A percentile compares a stretch with the other conserved stretches of the same genome.
Evolutionary conservation across 2,797 vertebrate genomes (phyloP).

Genomic region (Sebastes kiyomatsui): DNA sequence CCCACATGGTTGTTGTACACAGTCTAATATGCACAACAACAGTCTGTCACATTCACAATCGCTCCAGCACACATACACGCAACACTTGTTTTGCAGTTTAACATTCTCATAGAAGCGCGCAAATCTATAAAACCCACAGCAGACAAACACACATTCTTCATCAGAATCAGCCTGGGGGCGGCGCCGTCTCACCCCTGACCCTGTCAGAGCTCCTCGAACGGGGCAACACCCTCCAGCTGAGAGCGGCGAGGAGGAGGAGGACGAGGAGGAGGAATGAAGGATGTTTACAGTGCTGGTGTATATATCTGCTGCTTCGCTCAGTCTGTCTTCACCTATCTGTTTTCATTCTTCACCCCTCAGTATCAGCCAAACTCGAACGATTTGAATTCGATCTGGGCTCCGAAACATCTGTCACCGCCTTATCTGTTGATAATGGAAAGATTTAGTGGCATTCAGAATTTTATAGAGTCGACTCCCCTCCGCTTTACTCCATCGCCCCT

Average conservation of each 20-base stretch:
- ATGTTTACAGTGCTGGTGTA: conserved; percentile 45
- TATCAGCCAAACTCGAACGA: conserved; percentile 45
- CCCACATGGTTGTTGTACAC: conserved; percentile 36
- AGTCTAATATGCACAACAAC: neutral
- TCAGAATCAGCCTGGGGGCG: conserved; percentile 32
- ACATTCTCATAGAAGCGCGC: neutral
- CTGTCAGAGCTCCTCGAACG: conserved; percentile 41
- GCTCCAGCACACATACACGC: neutral
- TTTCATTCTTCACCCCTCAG: conserved; percentile 41
- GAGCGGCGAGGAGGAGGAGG: conserved; percentile 16
- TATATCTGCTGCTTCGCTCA: conserved; percentile 21
- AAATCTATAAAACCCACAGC: conserved; percentile 6
- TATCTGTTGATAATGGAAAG: conserved; percentile 66
- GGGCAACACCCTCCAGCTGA: conserved; percentile 57
- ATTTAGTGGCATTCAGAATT: conserved; percentile 60
- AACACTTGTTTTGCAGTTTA: neutral
- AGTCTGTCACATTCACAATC: neutral
- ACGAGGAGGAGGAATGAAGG: conserved; percentile 24
- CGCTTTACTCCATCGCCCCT: conserved; percentile 19
- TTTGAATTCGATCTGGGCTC: conserved; percentile 58
- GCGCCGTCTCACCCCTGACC: conserved; percentile 60
- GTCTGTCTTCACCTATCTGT: conserved; percentile 46
- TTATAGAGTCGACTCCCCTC: conserved; percentile 48
- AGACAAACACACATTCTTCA: conserved; percentile 13
- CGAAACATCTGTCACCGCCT: conserved; percentile 64